Percentiles rank a stretch among this genome's conserved stretches.
Conservation (phyloP, 2,113 vertebrate genomes). For the Gymnocephalus cernua region DNA sequence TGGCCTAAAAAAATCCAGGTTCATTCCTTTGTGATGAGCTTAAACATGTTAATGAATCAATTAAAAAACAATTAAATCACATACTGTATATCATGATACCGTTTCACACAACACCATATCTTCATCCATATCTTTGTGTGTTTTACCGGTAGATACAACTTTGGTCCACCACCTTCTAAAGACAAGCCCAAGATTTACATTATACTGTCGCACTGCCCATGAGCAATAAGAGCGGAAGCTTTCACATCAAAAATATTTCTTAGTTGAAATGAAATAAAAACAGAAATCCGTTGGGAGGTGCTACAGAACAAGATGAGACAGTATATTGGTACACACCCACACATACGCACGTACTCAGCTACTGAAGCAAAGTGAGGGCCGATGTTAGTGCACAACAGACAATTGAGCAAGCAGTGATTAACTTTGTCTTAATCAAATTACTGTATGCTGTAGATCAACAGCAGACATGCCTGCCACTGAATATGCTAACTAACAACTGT, state of each 20-base stretch:
- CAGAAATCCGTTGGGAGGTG: slow-evolving; percentile 29
- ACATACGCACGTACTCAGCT: too few species aligned
- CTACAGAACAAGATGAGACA: slow-evolving; percentile 36
- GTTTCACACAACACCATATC: background rate
- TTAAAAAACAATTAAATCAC: background rate
- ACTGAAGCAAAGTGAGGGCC: slow-evolving; percentile 60
- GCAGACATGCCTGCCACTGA: slow-evolving; percentile 47
- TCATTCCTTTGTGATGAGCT: background rate
- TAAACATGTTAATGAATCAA: background rate
- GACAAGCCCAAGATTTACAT: slow-evolving; percentile 6
- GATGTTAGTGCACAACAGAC: slow-evolving; percentile 55
- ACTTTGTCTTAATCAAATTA: slow-evolving; percentile 71
- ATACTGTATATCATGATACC: background rate
- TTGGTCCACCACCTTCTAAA: background rate
- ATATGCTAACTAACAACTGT: slow-evolving; percentile 52
- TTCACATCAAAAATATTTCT: slow-evolving; percentile 30
- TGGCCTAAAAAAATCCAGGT: background rate
- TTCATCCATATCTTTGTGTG: background rate
- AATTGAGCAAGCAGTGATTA: slow-evolving; percentile 67
- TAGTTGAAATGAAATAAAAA: slow-evolving; percentile 38
- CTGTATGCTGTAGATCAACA: slow-evolving; percentile 47
- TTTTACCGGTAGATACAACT: background rate
- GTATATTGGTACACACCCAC: slow-evolving; percentile 26
- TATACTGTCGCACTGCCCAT: slow-evolving; percentile 11
- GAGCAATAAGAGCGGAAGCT: slow-evolving; percentile 11